Base-by-base conservation (phyloP, 2,113 vertebrate genomes). In the Pseudorasbora parva region DNA sequence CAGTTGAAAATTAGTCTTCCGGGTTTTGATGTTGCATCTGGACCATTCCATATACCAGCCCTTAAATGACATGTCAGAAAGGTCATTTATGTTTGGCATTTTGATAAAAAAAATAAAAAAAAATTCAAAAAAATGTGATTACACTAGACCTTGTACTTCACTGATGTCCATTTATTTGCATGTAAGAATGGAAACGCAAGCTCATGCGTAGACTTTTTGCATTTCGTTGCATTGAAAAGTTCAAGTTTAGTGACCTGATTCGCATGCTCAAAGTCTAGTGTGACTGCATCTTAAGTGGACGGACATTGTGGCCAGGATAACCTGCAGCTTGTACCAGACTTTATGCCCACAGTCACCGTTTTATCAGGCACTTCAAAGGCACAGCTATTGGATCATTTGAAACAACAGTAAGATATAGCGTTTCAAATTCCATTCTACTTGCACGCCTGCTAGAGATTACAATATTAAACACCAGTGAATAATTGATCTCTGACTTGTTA, bases 171-270 rank as follows among this genome's bases (percentile, higher is more conserved):
- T 37, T 66, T 19, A 68, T 33, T 10, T 37, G 33, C 19, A 41
- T 41, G 66, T 19, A 4, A 19, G 8, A 68, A 17, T 68, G 4
- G 9, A 69, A 41, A 41, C 19, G 4, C 64, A 41, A 37, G 17
- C 33, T 41, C 8, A 68, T 41, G 5, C 4, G 37, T n/a, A 69
- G 66, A 19, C 17, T 3, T 30, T 68, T 11, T 68, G 30, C 30
- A 37, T 37, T 68, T 33, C 3, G 3, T 21, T 68, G 41, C 21
- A 8, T 14, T 43, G 23, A 41, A 8, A 45, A 45, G 21, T 45
- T 72, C 41, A 23, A 25, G 69, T 72, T 43, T 15, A n/a, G 21
- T 72, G 69, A 72, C 45, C n/a, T 72, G 41, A 72, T 47, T 45
- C 8, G 7, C 69, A 25, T 25, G 7, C 41, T 45, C 41, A 23